phyloP scores from a whole-genome alignment of 1,140 invertebrate species.

The Octopus sinensis region DNA sequence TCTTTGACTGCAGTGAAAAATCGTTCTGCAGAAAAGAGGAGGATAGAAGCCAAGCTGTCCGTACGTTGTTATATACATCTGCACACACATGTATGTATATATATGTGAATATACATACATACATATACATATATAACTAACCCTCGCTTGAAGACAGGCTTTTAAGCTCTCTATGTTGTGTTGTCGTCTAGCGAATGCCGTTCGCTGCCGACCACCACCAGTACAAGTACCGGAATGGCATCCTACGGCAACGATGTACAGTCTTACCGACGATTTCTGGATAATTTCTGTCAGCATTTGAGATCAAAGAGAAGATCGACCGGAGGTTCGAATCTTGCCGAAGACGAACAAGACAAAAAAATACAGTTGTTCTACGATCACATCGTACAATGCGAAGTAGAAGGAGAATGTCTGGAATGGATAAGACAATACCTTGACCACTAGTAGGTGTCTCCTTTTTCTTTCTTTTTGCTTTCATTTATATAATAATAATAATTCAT shows the following conservation, averaged over 20 bases:
- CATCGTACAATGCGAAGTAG: conserved; percentile 68
- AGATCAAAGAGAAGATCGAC: conserved; percentile 11
- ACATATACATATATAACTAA: too few relatives aligned
- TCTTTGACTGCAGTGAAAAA: too few relatives aligned
- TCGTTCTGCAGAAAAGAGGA: too few relatives aligned
- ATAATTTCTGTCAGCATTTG: conserved; percentile 35
- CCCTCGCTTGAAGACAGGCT: too few relatives aligned
- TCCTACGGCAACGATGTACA: conserved; percentile 30
- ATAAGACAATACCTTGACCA: conserved; percentile 68
- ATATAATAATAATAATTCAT: conserved; percentile 21
- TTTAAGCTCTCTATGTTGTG: not conserved
- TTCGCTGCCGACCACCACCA: not conserved
- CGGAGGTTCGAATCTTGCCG: not conserved
- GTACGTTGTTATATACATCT: too few relatives aligned
- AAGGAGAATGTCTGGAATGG: conserved; percentile 75
- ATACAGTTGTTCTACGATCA: conserved; percentile 70
- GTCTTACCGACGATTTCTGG: conserved; percentile 38
- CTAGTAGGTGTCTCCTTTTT: conserved; percentile 25
- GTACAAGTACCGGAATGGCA: conserved; percentile 30
- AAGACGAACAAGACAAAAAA: conserved; percentile 68
- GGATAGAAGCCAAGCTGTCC: too few relatives aligned
- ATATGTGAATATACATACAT: too few relatives aligned
- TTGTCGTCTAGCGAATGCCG: not conserved
- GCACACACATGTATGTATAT: too few relatives aligned
- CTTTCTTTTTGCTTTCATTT: conserved; percentile 15